These are phyloP conservation scores for Mellilla xanthometata DNA, from an alignment of 2,888 invertebrate genomes.

Conservation along the genomic window DNA sequence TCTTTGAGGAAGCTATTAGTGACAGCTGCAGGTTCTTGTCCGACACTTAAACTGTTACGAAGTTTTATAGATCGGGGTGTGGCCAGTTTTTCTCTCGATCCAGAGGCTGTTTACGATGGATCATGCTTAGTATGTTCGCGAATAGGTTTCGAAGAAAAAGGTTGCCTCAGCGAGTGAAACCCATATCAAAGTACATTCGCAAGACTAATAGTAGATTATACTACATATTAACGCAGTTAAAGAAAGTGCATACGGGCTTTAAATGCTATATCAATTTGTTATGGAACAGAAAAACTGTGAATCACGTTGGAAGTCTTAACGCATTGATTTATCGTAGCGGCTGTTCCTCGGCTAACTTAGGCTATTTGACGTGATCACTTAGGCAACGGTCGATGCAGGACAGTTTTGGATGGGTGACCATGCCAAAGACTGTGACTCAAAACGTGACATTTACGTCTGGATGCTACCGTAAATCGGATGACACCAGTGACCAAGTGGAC, in stretches of 20 bases:
- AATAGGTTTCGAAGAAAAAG: constrained; percentile 36
- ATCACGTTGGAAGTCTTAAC: too few relatives aligned
- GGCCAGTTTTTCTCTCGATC: constrained; percentile 51
- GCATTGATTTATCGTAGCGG: too few relatives aligned
- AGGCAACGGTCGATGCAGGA: too few relatives aligned
- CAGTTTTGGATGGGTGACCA: too few relatives aligned
- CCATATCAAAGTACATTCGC: constrained; percentile 26
- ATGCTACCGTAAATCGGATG: too few relatives aligned
- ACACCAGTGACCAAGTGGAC: too few relatives aligned
- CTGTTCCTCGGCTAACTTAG: too few relatives aligned
- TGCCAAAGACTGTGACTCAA: too few relatives aligned
- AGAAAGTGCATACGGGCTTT: constrained; percentile 18
- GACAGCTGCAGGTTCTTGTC: constrained; percentile 46
- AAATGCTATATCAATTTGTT: constrained; percentile 14
- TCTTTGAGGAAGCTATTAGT: constrained; percentile 47
- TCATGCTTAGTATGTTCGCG: constrained; percentile 51
- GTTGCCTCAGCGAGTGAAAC: constrained; percentile 22
- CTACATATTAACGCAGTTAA: constrained; percentile 18
- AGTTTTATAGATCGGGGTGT: constrained; percentile 47
- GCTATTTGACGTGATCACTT: too few relatives aligned
- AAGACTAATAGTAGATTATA: constrained; percentile 29
- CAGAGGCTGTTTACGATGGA: constrained; percentile 40
- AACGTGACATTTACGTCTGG: too few relatives aligned
- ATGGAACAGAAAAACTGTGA: too few relatives aligned
- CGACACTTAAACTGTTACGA: constrained; percentile 44